Conservation (phyloP, 2,888 invertebrate genomes). For the Furcula furcula region DNA sequence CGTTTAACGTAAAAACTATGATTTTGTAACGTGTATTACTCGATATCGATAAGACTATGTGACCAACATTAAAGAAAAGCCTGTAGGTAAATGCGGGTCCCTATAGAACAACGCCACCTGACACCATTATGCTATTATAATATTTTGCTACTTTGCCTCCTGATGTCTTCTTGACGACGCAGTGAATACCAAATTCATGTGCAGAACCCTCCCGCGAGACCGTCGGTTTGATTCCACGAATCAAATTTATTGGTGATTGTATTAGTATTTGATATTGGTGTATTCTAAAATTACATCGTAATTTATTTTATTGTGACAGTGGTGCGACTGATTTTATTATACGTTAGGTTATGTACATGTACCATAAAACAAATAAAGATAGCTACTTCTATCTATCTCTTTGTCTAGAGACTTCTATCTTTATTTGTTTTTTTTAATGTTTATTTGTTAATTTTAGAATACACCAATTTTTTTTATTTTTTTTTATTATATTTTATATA, state of each 20-base stretch:
- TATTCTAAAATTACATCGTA: conserved; percentile 41
- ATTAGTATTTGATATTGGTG: conserved; percentile 53
- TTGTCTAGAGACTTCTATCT: neutral
- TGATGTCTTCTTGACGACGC: conserved; percentile 79
- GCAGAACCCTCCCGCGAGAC: conserved; percentile 35
- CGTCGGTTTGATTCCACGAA: conserved; percentile 45
- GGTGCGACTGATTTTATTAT: too few species aligned
- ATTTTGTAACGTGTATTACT: too few species aligned
- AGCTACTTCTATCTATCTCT: neutral
- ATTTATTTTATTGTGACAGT: conserved; percentile 41
- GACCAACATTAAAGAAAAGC: conserved; percentile 6
- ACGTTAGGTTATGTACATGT: too few species aligned
- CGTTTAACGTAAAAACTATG: too few species aligned
- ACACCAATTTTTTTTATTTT: too few species aligned
- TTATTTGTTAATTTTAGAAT: conserved; percentile 6
- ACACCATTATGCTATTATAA: conserved; percentile 80
- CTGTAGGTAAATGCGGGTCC: conserved; percentile 39
- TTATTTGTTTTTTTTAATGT: neutral
- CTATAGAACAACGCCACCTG: conserved; percentile 71
- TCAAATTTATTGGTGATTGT: conserved; percentile 68
- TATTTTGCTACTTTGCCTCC: conserved; percentile 73
- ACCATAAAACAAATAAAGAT: conserved; percentile 13
- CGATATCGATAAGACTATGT: neutral
- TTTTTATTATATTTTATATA: too few species aligned
- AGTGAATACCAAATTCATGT: conserved; percentile 76